Percentiles rank a stretch among this genome's conserved stretches.
phyloP scores from a whole-genome alignment of 2,113 vertebrate species.

The Calidris pygmaea region DNA sequence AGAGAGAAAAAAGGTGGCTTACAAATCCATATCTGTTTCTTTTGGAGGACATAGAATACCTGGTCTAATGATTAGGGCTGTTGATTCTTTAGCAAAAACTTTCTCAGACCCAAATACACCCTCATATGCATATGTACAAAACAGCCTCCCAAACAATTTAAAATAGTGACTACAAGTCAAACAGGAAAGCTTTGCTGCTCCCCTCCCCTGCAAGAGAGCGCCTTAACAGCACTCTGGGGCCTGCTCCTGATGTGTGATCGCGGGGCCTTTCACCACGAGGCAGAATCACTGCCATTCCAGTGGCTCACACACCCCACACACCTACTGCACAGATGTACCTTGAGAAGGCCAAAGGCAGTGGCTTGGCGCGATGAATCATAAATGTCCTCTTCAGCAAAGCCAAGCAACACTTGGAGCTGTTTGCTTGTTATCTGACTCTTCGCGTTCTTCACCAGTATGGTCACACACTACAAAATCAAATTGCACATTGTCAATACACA shows the following conservation, averaged over 20 bases:
- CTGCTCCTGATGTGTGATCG: not conserved
- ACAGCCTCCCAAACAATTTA: not conserved
- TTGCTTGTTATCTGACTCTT: conserved; percentile 85
- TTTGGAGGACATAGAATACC: not conserved
- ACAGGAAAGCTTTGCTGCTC: not conserved
- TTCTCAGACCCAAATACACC: not conserved
- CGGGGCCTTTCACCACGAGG: not conserved
- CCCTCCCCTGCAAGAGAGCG: not conserved
- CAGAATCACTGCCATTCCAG: not conserved
- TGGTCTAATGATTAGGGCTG: not conserved
- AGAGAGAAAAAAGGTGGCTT: not conserved
- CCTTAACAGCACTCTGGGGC: not conserved
- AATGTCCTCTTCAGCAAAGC: conserved; percentile 96
- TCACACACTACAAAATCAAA: conserved; percentile 82
- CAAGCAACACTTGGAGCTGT: conserved; percentile 93
- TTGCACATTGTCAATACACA: not conserved
- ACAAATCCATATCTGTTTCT: not conserved
- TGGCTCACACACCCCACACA: not conserved
- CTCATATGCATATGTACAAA: not conserved
- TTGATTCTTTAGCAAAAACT: not conserved
- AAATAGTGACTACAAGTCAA: not conserved
- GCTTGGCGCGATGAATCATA: conserved; percentile 92
- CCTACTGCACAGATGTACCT: conserved; percentile 74
- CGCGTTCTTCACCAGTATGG: conserved; percentile 86
- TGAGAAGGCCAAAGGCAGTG: conserved; percentile 93